phyloP scores from a whole-genome alignment of 2,113 vertebrate species.

The Okapia johnstoni region DNA sequence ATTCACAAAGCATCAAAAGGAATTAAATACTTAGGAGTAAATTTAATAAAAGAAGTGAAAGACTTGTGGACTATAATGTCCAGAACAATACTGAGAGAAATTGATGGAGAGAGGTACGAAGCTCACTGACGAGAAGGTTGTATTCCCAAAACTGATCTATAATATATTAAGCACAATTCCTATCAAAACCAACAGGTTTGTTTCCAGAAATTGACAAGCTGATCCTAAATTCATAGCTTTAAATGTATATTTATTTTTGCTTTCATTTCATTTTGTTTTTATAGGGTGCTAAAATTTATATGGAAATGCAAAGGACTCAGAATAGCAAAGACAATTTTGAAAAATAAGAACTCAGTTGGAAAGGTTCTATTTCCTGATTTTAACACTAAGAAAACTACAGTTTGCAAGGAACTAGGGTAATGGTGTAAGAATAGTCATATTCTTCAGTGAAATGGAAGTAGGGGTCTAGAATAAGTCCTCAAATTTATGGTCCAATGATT shows the following conservation, averaged over 20 bases:
- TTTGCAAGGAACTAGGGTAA: neutral
- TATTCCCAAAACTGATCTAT: neutral
- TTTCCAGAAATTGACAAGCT: neutral
- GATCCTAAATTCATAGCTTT: neutral
- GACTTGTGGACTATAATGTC: neutral
- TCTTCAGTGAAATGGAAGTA: neutral
- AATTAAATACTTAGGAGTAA: neutral
- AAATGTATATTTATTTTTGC: neutral
- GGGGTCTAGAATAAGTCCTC: neutral
- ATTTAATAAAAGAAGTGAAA: neutral
- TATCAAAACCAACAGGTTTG: neutral
- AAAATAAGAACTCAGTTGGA: neutral
- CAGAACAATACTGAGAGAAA: neutral
- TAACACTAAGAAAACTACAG: neutral
- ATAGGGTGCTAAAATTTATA: neutral
- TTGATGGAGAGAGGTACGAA: neutral
- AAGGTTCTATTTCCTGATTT: neutral
- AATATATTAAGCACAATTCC: neutral
- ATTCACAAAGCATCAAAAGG: neutral
- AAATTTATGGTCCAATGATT: neutral
- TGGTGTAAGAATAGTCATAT: neutral
- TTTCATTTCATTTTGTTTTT: neutral
- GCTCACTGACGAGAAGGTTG: neutral
- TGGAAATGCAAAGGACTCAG: neutral
- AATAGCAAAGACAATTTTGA: neutral